A percentile compares a stretch with the other conserved stretches of the same genome.
phyloP scores from a whole-genome alignment of 1,140 invertebrate genomes.

The Lepidurus arcticus region DNA sequence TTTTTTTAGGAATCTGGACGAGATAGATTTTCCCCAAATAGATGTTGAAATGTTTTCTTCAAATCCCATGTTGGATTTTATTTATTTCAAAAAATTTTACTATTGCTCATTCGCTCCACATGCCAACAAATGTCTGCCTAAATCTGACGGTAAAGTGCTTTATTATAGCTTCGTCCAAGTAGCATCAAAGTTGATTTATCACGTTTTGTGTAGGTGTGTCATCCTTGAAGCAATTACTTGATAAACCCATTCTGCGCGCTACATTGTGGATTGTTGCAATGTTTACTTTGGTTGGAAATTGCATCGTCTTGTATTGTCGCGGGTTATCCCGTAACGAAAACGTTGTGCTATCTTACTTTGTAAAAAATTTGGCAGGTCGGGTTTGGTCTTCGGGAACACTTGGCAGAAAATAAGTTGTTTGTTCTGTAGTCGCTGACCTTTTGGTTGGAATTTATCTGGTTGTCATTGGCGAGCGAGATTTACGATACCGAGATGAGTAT shows the following conservation, averaged over 20 bases:
- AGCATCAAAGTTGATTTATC: neutral
- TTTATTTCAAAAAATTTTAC: conserved; percentile 64
- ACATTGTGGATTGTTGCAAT: conserved; percentile 67
- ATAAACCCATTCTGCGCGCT: conserved; percentile 55
- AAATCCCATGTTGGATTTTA: conserved; percentile 45
- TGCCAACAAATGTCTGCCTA: conserved; percentile 57
- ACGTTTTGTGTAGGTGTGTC: conserved; percentile 52
- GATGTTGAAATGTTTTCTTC: conserved; percentile 25
- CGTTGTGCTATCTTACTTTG: conserved; percentile 51
- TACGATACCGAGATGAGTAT: conserved; percentile 58
- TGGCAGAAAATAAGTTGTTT: neutral
- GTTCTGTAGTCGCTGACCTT: conserved; percentile 59
- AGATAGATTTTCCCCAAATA: conserved; percentile 26
- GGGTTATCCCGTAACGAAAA: conserved; percentile 41
- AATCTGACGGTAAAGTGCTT: conserved; percentile 55
- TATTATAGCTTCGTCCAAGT: neutral
- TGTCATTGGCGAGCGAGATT: conserved; percentile 62
- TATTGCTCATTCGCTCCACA: conserved; percentile 61
- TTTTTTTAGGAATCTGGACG: conserved; percentile 22
- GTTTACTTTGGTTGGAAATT: conserved; percentile 60
- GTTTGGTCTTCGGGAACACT: neutral
- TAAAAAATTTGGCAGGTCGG: conserved; percentile 63
- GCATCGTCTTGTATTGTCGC: conserved; percentile 61
- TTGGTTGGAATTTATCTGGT: conserved; percentile 72
- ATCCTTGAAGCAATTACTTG: conserved; percentile 59